Base-by-base conservation (phyloP, 2,797 vertebrate species). In the Danio choprae region DNA sequence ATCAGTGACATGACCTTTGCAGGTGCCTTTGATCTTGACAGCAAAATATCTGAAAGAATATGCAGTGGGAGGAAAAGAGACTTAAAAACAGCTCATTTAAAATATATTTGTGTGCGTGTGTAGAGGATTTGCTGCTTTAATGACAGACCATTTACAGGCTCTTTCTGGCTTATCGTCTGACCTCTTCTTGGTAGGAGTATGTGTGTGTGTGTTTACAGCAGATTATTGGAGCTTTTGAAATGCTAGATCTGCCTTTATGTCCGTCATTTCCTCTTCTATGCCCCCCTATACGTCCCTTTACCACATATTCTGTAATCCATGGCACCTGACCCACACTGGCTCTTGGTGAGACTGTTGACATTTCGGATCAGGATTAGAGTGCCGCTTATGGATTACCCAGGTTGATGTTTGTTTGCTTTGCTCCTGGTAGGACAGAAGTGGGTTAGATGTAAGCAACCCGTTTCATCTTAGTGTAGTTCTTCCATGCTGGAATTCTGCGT, bases 281-380 rank as follows among this genome's bases (percentile, higher is more conserved):
- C 22, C 40, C 22, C 15, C 73, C 6, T 8, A 6, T 89, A 88
- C 88, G 73, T 86, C 79, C 84, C 75, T 65, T 16, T 29, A 80
- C 43, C 75, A 79, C 60, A 43, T 83, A 67, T 77, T 83, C 79
- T 74, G 20, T 73, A 48, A 72, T 48, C 70, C 60, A 50, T 64
- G 63, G 65, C 85, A 81, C 69, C 69, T 81, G 85, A 72, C 65
- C 58, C 79, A 90, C 13, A 4, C 18, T 0, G 18, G 55, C 78
- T 88, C 85, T 88, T 76, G 1, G 81, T 84, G 85, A 88, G 86
- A 87, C 86, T 92, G 91, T 92, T 93, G 92, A 92, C 91, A 91
- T 93, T 93, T 91, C 78, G 84, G 88, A 90, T 91, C 85, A 90
- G 87, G 90, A 91, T 93, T 91, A 91, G 83, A 84, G 86, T 87